A percentile compares a stretch with the other conserved stretches of the same genome.
These are phyloP conservation scores for Drosophila histrio DNA, from an alignment of 2,888 invertebrate genomes.

Conservation along the genomic window DNA sequence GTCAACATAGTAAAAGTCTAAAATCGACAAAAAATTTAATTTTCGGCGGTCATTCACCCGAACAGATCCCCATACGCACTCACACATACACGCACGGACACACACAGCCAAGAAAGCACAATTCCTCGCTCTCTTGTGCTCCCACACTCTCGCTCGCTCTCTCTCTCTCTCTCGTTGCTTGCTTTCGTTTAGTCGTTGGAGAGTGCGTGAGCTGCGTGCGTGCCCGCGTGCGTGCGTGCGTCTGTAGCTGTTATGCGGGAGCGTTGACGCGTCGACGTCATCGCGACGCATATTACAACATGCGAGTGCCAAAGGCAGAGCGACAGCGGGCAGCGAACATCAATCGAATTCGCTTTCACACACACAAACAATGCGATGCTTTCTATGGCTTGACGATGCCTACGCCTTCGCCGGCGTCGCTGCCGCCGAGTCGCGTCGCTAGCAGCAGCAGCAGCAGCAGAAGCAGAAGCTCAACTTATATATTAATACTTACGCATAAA, in stretches of 20 bases:
- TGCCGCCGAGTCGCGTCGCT: slow-evolving; percentile 6
- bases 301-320: slow-evolving; percentile 19
- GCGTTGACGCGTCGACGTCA: slow-evolving; percentile 62
- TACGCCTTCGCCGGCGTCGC: slow-evolving; percentile 14
- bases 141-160: background rate
- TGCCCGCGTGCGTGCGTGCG: slow-evolving; percentile 4
- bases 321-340: background rate
- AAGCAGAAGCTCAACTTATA: slow-evolving; percentile 38
- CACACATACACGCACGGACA: slow-evolving; percentile 8
- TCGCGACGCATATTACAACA: slow-evolving; percentile 71
- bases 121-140: slow-evolving; percentile 1
- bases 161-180: background rate
- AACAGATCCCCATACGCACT: slow-evolving; percentile 53
- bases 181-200: slow-evolving; percentile 10
- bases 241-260: slow-evolving; percentile 59
- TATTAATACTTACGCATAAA: slow-evolving; percentile 69
- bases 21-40: slow-evolving; percentile 82
- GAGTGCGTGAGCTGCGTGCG: slow-evolving; percentile 42
- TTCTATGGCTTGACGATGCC: slow-evolving; percentile 68
- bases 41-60: slow-evolving; percentile 84
- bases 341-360: slow-evolving; percentile 62
- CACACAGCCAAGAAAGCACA: slow-evolving; percentile 38
- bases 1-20: slow-evolving; percentile 83
- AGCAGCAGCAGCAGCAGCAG: slow-evolving; percentile 13
- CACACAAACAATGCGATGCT: slow-evolving; percentile 53